Evolutionary conservation across 2,113 vertebrate species (phyloP).

Genomic region (Oncorhynchus nerka): DNA sequence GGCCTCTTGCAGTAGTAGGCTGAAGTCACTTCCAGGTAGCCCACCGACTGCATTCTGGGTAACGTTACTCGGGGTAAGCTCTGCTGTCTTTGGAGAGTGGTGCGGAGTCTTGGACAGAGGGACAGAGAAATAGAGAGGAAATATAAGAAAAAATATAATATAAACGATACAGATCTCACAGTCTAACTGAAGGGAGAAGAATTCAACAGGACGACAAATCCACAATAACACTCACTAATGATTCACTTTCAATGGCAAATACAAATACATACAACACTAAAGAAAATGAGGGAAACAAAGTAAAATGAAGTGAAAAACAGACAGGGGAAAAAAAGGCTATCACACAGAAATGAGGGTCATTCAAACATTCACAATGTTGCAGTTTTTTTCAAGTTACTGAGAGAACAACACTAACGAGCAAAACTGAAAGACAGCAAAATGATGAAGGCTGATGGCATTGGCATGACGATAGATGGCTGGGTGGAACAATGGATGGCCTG

Average conservation of each 20-base stretch:
- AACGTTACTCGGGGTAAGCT: slow-evolving; percentile 82
- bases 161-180: background rate
- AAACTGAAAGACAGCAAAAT: background rate
- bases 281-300: background rate
- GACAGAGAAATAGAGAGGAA: background rate
- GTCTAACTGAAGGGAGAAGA: background rate
- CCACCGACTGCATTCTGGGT: slow-evolving; percentile 79
- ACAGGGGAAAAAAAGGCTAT: background rate
- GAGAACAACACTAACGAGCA: background rate
- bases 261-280: background rate
- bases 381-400: background rate
- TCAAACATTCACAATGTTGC: background rate
- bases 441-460: background rate
- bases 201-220: background rate
- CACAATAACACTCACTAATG: background rate
- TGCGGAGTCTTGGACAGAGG: slow-evolving; percentile 80
- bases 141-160: background rate
- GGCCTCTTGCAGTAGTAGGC: slow-evolving; percentile 76
- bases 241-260: background rate
- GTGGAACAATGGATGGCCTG: background rate
- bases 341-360: background rate
- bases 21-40: slow-evolving; percentile 80
- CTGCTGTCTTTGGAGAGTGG: slow-evolving; percentile 77
- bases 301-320: background rate
- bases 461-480: background rate